Percentiles rank a stretch among this genome's conserved stretches.
Evolutionary conservation across 1,140 invertebrate genomes (phyloP).

Genomic region (Drosophila biarmipes): DNA sequence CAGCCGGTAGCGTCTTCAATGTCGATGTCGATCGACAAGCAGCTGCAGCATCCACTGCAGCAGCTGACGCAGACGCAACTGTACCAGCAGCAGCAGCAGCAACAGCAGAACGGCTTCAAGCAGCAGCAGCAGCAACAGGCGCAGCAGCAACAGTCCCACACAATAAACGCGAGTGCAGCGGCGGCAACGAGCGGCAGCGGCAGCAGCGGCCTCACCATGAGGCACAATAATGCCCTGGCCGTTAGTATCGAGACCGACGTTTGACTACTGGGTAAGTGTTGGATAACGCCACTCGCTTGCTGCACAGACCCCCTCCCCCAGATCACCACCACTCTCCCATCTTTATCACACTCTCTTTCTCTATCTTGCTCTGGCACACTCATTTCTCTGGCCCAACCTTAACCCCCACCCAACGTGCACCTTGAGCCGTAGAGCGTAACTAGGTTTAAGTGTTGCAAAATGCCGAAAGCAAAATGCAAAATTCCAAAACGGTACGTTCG

Average conservation of each 20-base stretch:
- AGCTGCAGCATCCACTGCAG: slow-evolving; percentile 46
- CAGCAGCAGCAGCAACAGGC: slow-evolving; percentile 47
- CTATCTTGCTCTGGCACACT: slow-evolving; percentile 16
- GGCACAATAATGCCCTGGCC: slow-evolving; percentile 90
- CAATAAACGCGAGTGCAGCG: slow-evolving; percentile 48
- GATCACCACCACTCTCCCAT: not conserved
- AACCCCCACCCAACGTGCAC: slow-evolving; percentile 14
- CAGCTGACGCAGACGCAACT: slow-evolving; percentile 47
- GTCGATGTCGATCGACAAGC: slow-evolving; percentile 52
- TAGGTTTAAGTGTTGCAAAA: slow-evolving; percentile 47
- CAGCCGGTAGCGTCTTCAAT: slow-evolving; percentile 47
- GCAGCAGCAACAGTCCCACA: slow-evolving; percentile 52
- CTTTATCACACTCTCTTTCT: slow-evolving; percentile 22
- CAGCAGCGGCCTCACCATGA: slow-evolving; percentile 93
- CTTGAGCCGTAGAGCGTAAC: slow-evolving; percentile 29
- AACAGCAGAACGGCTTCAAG: slow-evolving; percentile 60
- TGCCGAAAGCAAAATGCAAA: slow-evolving; percentile 42
- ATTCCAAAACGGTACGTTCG: slow-evolving; percentile 34
- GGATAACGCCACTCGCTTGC: slow-evolving; percentile 37
- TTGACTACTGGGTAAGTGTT: slow-evolving; percentile 94
- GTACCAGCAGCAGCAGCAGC: slow-evolving; percentile 50
- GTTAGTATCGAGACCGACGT: slow-evolving; percentile 98
- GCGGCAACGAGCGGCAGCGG: slow-evolving; percentile 85
- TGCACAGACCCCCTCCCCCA: slow-evolving; percentile 9
- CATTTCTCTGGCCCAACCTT: slow-evolving; percentile 2